Evolutionary conservation across 2,113 vertebrate species (phyloP).

Genomic region (Tetrax tetrax): DNA sequence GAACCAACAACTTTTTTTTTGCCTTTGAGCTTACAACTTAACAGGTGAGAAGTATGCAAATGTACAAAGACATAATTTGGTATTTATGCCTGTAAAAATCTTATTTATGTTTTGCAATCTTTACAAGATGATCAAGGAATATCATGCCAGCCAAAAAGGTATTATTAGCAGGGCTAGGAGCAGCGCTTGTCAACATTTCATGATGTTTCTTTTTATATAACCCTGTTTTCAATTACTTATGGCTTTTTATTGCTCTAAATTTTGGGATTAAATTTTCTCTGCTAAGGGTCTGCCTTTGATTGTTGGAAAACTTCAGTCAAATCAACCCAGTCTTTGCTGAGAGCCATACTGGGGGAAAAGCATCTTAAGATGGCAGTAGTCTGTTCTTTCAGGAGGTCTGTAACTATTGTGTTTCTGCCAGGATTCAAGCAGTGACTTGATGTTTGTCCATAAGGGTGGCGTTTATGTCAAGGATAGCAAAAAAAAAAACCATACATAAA

Average conservation of each 20-base stretch:
- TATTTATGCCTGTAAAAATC: background rate
- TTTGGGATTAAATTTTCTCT: background rate
- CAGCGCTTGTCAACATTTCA: background rate
- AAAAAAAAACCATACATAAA: background rate
- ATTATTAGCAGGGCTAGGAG: background rate
- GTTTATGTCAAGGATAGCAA: background rate
- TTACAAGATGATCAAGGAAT: conserved; percentile 11
- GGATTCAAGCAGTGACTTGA: background rate
- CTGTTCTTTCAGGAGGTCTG: background rate
- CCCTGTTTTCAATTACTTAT: background rate
- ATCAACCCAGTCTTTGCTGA: background rate
- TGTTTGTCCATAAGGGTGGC: background rate
- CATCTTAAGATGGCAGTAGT: background rate
- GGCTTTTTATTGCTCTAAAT: background rate
- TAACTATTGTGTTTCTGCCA: background rate
- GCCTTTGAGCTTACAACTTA: background rate
- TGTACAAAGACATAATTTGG: background rate
- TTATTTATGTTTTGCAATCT: conserved; percentile 10
- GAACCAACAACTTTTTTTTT: background rate
- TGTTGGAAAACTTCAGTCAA: background rate
- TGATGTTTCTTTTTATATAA: background rate
- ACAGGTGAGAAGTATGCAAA: background rate
- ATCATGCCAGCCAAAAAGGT: background rate
- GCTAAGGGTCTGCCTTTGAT: background rate
- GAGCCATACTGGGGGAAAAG: background rate